Evolutionary conservation across 2,888 invertebrate genomes (phyloP), one percentile per base, ranked within the genome.

Genomic region (Nephrocerus scutellatus): DNA sequence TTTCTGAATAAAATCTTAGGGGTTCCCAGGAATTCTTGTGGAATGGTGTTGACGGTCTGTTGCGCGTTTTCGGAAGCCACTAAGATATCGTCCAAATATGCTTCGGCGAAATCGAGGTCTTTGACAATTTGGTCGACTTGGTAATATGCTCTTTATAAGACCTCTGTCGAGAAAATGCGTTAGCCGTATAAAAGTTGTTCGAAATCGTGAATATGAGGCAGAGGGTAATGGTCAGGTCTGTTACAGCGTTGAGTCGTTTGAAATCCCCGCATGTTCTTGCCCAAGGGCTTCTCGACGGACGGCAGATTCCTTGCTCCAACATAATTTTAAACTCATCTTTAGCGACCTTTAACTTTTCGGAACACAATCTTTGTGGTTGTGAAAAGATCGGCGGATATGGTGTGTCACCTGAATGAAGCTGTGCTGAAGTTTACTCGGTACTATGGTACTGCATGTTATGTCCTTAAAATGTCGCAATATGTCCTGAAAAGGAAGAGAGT

Each of bases 221-320:
- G n/a, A n/a, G n/a, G n/a, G n/a, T n/a, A n/a, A 2, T 52, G 29
- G 46, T 66, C 61, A 0, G 60, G 59, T 1, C 37, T 0, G 62
- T 67, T 4, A 30, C 23, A 1, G 43, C 37, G 32, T 61, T 62
- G 1, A 61, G 39, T 3, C 21, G 16, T 2, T 62, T 43, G 34
- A 56, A 60, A 24, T 62, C 56, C 0, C 59, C 57, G 35, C 59
- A 58, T 2, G 56, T 53, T n/a, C 55, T 60, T 0, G 66, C 52
- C 65, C 62, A 69, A 2, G 50, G 44, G 24, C 63, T 62, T 5
- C 53, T 56, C 0, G 66, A 67, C 0, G 63, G 67, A 6, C 64
- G 49, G 22, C 63, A 62, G 6, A 68, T 62, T 1, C 65, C 68
- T 16, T 51, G 43, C 21, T 66, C 52, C 14, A 37, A 2, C 19